These are phyloP conservation scores for Takifugu ocellatus DNA, from an alignment of 2,797 vertebrate species.

Conservation along the genomic window DNA sequence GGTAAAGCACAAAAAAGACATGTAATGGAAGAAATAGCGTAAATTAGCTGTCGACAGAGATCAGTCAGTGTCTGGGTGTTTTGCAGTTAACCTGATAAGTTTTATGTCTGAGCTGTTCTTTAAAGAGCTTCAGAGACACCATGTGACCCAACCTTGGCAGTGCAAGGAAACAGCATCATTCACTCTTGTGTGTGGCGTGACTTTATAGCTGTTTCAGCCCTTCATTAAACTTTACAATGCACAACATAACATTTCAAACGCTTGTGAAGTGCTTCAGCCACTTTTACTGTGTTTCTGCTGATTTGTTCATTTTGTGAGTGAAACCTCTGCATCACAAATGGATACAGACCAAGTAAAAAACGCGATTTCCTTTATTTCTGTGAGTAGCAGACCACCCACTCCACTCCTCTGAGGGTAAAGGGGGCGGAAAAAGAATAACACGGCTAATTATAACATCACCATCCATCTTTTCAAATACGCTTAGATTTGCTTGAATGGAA, in stretches of 20 bases:
- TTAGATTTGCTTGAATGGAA: constrained; percentile 47
- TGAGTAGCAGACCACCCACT: constrained; percentile 66
- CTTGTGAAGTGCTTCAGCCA: constrained; percentile 26
- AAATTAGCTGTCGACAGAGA: background rate
- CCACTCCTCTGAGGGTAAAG: constrained; percentile 36
- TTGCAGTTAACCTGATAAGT: too few species aligned
- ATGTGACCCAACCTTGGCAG: constrained; percentile 48
- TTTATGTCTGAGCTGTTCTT: constrained; percentile 11
- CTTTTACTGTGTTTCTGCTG: constrained; percentile 59
- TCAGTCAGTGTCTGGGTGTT: too few species aligned
- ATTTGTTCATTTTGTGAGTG: constrained; percentile 51
- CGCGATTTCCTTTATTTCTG: constrained; percentile 70
- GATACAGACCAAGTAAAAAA: constrained; percentile 58
- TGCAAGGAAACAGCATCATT: constrained; percentile 33
- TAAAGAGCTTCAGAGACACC: constrained; percentile 58
- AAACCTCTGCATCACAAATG: constrained; percentile 51
- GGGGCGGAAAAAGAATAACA: constrained; percentile 50
- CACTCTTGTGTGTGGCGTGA: background rate
- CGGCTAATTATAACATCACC: constrained; percentile 48
- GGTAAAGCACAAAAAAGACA: constrained; percentile 68
- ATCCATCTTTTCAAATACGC: constrained; percentile 34
- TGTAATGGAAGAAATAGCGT: background rate
- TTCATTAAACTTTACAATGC: constrained; percentile 11
- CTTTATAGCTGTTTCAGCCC: background rate
- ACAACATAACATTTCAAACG: background rate